Evolutionary conservation across 2,113 vertebrate genomes (phyloP), one percentile per base, ranked within the genome.

Genomic region (Atrichornis clamosus): DNA sequence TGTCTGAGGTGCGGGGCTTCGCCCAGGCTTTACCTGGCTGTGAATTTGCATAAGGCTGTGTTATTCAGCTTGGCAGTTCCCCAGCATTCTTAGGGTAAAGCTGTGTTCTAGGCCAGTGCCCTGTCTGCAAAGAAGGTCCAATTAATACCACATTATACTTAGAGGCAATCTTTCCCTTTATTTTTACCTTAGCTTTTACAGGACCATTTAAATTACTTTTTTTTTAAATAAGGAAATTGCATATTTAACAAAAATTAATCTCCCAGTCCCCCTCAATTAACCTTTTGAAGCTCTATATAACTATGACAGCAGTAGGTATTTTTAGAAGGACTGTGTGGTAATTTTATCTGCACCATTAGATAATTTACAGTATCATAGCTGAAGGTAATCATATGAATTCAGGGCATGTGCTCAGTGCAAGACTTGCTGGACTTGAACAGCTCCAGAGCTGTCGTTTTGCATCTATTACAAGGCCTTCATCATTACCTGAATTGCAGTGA

Each of bases 101-200:
- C 0, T 37, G 50, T 95, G 91, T 96, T 97, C 27, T 44, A 83
- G 87, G 59, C 84, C 95, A 64, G 87, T 97, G 95, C 95, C 89
- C 84, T 82, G 91, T 95, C 90, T 98, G 97, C 95, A 96, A 32
- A 65, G 86, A 97, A 97, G 96, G 49, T 67, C 80, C 3, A 12
- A 56, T 42, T 92, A 95, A 93, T 95, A 94, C 97, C 97, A 98
- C 96, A 96, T 96, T 92, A 85, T 84, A 67, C 95, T 95, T 88
- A 78, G 89, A 95, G 95, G 96, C 95, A 97, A 97, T 95, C 92
- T 91, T 91, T n/a, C n/a, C n/a, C n/a, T n/a, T n/a, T n/a, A n/a
- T n/a, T n/a, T n/a, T n/a, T n/a, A n/a, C n/a, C n/a, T n/a, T n/a
- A n/a, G n/a, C n/a, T n/a, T n/a, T n/a, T n/a, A n/a, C n/a, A n/a